These are phyloP conservation scores for Phyllostomus hastatus DNA, from an alignment of 2,113 vertebrate species.

Conservation along the genomic window DNA sequence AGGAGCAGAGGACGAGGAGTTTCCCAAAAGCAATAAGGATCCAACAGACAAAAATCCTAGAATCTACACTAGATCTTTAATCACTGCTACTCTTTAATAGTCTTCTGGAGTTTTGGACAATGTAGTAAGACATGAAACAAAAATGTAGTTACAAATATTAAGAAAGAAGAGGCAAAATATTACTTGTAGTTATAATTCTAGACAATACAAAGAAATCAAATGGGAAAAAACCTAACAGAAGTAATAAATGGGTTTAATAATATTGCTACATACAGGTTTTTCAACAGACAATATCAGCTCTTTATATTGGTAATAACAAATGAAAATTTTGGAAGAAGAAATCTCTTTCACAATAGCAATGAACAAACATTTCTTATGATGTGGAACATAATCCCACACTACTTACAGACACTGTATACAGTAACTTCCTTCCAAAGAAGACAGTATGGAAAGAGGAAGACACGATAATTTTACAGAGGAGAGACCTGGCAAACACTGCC, in stretches of 20 bases:
- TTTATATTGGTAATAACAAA: background rate
- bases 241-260: background rate
- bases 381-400: background rate
- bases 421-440: background rate
- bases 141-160: background rate
- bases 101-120: background rate
- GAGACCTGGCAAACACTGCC: too few relatives aligned
- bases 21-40: background rate
- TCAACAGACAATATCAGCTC: background rate
- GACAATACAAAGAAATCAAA: background rate
- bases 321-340: background rate
- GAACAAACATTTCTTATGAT: background rate
- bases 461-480: background rate
- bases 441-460: too few relatives aligned
- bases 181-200: background rate
- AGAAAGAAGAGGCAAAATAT: background rate
- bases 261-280: background rate
- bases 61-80: background rate
- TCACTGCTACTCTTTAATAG: background rate
- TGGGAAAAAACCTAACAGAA: background rate
- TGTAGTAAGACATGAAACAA: background rate
- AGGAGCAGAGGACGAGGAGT: background rate
- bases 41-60: background rate
- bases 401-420: background rate
- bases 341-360: background rate